Percentiles rank a stretch among this genome's conserved stretches.
phyloP scores from a whole-genome alignment of 2,113 vertebrate species.

The Orthonyx spaldingii region DNA sequence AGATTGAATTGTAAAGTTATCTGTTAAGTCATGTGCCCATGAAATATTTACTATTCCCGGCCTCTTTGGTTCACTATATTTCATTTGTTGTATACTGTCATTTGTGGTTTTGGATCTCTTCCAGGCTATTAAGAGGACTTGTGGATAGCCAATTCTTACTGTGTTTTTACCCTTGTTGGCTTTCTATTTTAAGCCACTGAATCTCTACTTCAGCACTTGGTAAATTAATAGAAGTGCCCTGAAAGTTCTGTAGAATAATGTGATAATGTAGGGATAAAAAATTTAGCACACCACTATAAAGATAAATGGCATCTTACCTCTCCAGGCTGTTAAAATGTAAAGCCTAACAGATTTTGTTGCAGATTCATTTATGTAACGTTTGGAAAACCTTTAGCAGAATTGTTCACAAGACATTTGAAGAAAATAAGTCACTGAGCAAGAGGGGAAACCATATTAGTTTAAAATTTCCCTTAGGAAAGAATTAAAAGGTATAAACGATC shows the following conservation, averaged over 20 bases:
- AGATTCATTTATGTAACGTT: not conserved
- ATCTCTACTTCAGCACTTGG: not conserved
- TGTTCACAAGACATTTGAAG: not conserved
- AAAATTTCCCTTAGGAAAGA: not conserved
- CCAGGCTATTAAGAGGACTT: not conserved
- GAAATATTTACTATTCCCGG: not conserved
- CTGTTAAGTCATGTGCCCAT: not conserved
- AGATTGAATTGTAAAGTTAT: not conserved
- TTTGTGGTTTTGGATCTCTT: not conserved
- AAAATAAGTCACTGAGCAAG: not conserved
- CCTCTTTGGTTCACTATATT: not conserved
- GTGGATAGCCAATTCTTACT: not conserved
- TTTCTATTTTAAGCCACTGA: not conserved
- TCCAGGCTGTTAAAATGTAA: not conserved
- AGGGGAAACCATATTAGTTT: not conserved
- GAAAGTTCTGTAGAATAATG: not conserved
- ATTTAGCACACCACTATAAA: not conserved
- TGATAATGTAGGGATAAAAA: not conserved
- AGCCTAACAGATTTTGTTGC: not conserved
- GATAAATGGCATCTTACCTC: not conserved
- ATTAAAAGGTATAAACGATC: not conserved
- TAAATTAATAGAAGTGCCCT: not conserved
- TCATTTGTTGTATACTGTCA: not conserved
- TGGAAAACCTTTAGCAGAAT: not conserved
- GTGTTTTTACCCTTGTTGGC: not conserved